A percentile compares a stretch with the other conserved stretches of the same genome.
These are phyloP conservation scores for Oplegnathus fasciatus DNA, from an alignment of 2,113 vertebrate species.

Conservation along the genomic window DNA sequence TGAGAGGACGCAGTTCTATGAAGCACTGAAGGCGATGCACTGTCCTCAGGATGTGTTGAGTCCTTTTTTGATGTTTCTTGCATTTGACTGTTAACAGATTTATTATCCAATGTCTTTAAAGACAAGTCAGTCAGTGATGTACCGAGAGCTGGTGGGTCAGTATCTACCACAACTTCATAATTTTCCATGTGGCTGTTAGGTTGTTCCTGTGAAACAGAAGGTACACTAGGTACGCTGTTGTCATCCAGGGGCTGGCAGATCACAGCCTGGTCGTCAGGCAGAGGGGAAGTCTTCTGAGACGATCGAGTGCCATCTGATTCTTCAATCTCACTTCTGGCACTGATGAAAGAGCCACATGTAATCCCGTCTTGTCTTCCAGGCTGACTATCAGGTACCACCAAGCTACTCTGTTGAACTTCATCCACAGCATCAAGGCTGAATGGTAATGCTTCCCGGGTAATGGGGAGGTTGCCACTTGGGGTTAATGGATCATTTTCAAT, in stretches of 20 bases:
- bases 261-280: constrained; percentile 18
- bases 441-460: background rate
- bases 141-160: constrained; percentile 3
- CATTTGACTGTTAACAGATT: constrained; percentile 15
- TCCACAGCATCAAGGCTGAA: background rate
- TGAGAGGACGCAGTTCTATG: background rate
- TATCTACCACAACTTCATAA: background rate
- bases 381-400: background rate
- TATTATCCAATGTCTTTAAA: background rate
- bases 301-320: constrained; percentile 9
- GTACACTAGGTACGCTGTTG: background rate
- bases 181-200: constrained; percentile 15
- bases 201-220: constrained; percentile 6
- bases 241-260: background rate
- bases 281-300: constrained; percentile 22
- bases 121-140: background rate
- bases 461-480: background rate
- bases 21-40: background rate
- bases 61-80: constrained; percentile 26
- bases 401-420: background rate
- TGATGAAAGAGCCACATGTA: constrained; percentile 20
- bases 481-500: background rate
- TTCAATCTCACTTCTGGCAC: constrained; percentile 27
- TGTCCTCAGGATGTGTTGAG: background rate
- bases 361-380: background rate